Evolutionary conservation across 1,140 invertebrate genomes (phyloP).

Genomic region (Papilio polytes): DNA sequence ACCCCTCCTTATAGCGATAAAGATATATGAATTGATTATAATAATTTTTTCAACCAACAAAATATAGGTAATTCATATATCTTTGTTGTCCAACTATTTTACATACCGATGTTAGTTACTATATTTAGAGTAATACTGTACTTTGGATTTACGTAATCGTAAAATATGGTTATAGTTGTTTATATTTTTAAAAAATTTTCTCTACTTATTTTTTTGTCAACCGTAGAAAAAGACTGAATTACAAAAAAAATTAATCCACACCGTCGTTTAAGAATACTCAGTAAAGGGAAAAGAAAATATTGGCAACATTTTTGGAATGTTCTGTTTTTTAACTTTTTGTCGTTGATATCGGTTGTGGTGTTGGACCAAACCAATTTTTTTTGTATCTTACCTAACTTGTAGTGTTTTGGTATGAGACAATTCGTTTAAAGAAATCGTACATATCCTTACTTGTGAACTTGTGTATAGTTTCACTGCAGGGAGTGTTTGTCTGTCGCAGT

Average conservation of each 20-base stretch:
- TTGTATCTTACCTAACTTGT: slow-evolving; percentile 50
- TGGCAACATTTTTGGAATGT: slow-evolving; percentile 65
- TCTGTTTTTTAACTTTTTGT: slow-evolving; percentile 60
- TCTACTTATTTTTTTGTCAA: slow-evolving; percentile 71
- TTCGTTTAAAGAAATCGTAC: slow-evolving; percentile 76
- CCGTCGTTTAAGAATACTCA: slow-evolving; percentile 74
- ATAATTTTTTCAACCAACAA: slow-evolving; percentile 8
- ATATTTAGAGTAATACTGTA: slow-evolving; percentile 70
- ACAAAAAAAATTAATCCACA: slow-evolving; percentile 64
- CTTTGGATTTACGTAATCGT: slow-evolving; percentile 74
- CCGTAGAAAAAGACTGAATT: slow-evolving; percentile 81
- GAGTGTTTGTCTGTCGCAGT: slow-evolving; percentile 48
- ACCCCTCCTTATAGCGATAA: slow-evolving; percentile 51
- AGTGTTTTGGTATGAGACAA: slow-evolving; percentile 47
- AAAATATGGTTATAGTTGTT: slow-evolving; percentile 61
- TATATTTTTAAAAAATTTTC: slow-evolving; percentile 52
- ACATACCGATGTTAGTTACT: slow-evolving; percentile 81
- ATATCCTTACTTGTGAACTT: slow-evolving; percentile 79
- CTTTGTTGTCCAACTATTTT: slow-evolving; percentile 74
- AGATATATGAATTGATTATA: slow-evolving; percentile 56
- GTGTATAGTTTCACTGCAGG: slow-evolving; percentile 65
- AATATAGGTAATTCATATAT: slow-evolving; percentile 52
- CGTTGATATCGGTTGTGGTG: slow-evolving; percentile 69
- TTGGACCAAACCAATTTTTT: slow-evolving; percentile 68
- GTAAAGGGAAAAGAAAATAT: slow-evolving; percentile 46